phyloP scores from a whole-genome alignment of 1,140 invertebrate genomes.

The Leptonema lineaticorne region DNA sequence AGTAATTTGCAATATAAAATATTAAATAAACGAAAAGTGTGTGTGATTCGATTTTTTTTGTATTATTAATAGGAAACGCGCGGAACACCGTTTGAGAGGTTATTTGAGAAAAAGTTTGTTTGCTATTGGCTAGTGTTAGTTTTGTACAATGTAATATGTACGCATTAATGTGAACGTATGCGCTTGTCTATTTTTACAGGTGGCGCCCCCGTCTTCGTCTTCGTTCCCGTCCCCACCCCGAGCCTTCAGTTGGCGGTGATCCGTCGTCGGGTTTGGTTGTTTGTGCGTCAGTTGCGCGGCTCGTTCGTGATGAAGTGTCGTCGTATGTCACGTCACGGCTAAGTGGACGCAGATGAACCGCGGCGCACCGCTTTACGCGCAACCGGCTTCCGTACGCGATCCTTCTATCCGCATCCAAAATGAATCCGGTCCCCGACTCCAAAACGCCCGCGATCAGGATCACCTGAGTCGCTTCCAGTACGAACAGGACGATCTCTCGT shows the following conservation, averaged over 20 bases:
- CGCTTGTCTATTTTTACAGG: constrained; percentile 26
- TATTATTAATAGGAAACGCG: too few relatives aligned
- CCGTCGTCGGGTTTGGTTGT: too few relatives aligned
- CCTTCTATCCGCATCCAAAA: background rate
- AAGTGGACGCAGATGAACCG: constrained; percentile 16
- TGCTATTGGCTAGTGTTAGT: too few relatives aligned
- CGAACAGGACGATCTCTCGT: constrained; percentile 27
- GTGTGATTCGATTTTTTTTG: too few relatives aligned
- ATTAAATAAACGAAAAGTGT: too few relatives aligned
- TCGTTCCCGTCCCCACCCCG: background rate
- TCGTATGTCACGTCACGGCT: background rate
- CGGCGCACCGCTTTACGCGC: background rate
- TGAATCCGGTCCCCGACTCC: background rate
- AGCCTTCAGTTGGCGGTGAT: background rate
- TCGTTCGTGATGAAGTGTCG: background rate
- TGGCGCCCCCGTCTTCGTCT: background rate
- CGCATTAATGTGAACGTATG: background rate
- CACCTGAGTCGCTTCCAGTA: background rate
- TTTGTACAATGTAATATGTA: background rate
- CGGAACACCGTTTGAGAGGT: too few relatives aligned
- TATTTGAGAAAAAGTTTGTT: too few relatives aligned
- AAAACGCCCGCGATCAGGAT: background rate
- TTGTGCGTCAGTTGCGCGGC: too few relatives aligned
- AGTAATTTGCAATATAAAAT: too few relatives aligned
- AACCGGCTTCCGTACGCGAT: background rate